phyloP scores from a whole-genome alignment of 2,888 invertebrate genomes.

The Eurytoma adleriae region DNA sequence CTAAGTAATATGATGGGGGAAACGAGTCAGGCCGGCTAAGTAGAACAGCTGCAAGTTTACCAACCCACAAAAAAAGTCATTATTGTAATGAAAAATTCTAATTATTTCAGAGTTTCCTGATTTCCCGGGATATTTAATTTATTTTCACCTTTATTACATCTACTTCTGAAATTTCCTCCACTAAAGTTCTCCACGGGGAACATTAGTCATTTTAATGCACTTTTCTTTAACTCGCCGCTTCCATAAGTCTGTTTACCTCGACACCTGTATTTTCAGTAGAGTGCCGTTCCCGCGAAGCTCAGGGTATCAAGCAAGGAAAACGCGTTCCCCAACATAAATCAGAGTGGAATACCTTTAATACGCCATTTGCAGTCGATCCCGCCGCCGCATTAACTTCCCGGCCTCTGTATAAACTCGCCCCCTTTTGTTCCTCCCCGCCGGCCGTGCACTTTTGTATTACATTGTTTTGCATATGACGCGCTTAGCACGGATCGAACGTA shows the following conservation, averaged over 20 bases:
- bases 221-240: no score
- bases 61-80: constrained; percentile 16
- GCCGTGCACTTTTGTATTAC: constrained; percentile 44
- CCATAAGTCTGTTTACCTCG: constrained; percentile 33
- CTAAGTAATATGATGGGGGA: constrained; percentile 12
- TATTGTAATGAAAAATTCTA: neutral
- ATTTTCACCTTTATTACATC: no score
- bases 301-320: no score
- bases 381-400: constrained; percentile 43
- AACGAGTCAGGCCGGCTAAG: constrained; percentile 37
- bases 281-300: no score
- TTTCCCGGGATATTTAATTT: no score
- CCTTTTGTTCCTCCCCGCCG: constrained; percentile 22
- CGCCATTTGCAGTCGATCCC: constrained; percentile 35
- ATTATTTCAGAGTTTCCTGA: neutral
- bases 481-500: constrained; percentile 43
- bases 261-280: no score
- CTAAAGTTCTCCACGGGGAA: no score
- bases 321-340: no score
- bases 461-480: constrained; percentile 53
- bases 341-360: constrained; percentile 28
- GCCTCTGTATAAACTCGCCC: constrained; percentile 20
- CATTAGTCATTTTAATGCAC: no score
- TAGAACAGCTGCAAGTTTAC: constrained; percentile 49
- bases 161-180: no score